Conservation (phyloP, 2,888 invertebrate species). For the Calameuta idolon region DNA sequence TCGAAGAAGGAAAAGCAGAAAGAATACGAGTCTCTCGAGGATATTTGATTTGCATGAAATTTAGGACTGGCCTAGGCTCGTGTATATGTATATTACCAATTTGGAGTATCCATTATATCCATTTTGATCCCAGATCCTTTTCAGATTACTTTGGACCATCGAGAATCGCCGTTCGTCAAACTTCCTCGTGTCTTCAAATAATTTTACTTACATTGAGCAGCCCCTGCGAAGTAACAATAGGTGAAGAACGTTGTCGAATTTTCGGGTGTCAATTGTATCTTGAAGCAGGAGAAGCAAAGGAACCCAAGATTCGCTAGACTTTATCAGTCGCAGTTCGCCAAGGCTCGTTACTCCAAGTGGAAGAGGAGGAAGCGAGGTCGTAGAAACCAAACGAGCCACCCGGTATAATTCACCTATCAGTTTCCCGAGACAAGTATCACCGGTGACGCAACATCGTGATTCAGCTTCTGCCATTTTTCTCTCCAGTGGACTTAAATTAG, state of each 20-base stretch:
- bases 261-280: too few species aligned
- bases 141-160: background rate
- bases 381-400: background rate
- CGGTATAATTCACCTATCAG: constrained; percentile 23
- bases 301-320: background rate
- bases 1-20: background rate
- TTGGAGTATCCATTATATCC: background rate
- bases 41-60: background rate
- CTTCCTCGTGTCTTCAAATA: background rate
- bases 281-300: too few species aligned
- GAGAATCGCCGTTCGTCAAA: background rate
- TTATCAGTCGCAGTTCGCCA: background rate
- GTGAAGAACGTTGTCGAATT: too few species aligned
- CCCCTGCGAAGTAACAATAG: background rate
- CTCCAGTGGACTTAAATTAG: background rate
- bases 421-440: background rate
- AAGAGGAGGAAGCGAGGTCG: background rate
- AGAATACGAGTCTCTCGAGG: background rate
- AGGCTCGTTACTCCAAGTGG: background rate
- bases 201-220: background rate
- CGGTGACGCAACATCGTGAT: background rate
- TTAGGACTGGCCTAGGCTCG: background rate
- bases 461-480: constrained; percentile 1
- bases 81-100: too few species aligned
- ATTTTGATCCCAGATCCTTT: background rate